Evolutionary conservation across 2,797 vertebrate species (phyloP), one percentile per base, ranked within the genome.

Genomic region (Enteromius fasciolatus): DNA sequence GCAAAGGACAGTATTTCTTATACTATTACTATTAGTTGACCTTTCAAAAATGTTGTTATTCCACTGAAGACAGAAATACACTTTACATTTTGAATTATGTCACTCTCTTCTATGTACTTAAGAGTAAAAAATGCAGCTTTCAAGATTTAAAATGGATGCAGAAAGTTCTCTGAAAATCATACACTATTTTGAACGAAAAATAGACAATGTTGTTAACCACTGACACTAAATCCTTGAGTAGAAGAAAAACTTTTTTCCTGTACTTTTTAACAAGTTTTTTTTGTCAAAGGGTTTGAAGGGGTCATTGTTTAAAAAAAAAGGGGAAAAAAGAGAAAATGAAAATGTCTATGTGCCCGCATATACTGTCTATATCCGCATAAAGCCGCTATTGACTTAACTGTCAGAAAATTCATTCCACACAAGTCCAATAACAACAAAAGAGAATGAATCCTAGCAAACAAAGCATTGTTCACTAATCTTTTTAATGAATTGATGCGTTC

Each of bases 401-500:
- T 46, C 23, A 44, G 4, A 63, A 44, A 76, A 8, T 15, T 28
- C n/a, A 23, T 41, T 18, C 23, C 23, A 64, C 54, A 68, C 57
- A 63, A 63, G 61, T 63, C 28, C 61, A 25, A 41, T 18, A 78
- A 1, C 5, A n/a, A 84, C 18, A 57, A 68, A 59, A 83, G n/a
- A 86, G 64, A 11, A 61, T 54, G 23, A 25, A 48, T 52, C 31
- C 31, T 2, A 15, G n/a, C 76, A 57, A 59, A 80, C 44, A 61
- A 76, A 68, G 76, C 66, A 79, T 39, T 46, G 68, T 69, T 75
- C 31, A 57, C 68, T 70, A 83, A 52, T 33, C 36, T 46, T 57
- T 75, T 78, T 72, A n/a, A 83, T 86, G 25, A 5, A 83, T 84
- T 70, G 82, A 77, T 25, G 33, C 28, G 54, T 82, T 61, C 14